Evolutionary conservation across 2,113 vertebrate species (phyloP), one percentile per base, ranked within the genome.

Genomic region (Lepisosteus oculatus): DNA sequence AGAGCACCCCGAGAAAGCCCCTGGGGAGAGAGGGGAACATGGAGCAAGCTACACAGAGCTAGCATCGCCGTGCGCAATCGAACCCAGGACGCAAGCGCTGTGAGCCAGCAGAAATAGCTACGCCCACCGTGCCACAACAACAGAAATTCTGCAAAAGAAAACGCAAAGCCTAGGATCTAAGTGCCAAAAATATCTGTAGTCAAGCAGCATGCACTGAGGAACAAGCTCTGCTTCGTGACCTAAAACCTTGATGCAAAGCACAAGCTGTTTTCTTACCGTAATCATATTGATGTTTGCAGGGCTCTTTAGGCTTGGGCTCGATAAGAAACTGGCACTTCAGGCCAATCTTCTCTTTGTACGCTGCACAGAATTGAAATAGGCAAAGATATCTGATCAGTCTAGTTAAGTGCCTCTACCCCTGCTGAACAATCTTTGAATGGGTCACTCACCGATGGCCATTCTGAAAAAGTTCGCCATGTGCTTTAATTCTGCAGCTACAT

Each of bases 301-400:
- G 87, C 74, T 89, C 86, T 70, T 88, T 87, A 0, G 86, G 83
- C 71, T 88, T 87, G 42, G 89, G 86, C 43, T 83, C 86, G 56
- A 90, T 87, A 0, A 89, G 86, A 66, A 89, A 87, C 82, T 88
- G 86, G 67, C 86, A 89, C 70, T 83, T 87, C 44, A 88, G 71
- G 8, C 86, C 89, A 47, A 88, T 86, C 77, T 87, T 85, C 63
- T 89, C 82, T 78, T 89, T 89, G 76, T 88, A 88, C 6, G 83
- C 86, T 89, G 15, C 41, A 73, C 45, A 44, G 55, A 9, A 70
- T 59, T 12, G 15, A 17, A 9, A 63, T 0, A 4, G 64, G 44
- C 29, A 12, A 9, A 55, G n/a, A 3, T 43, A 17, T 42, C 11
- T 13, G 43, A 44, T 14, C 43, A 9, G 5, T 11, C 13, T 2